Percentiles rank a stretch among this genome's conserved stretches.
Evolutionary conservation across 2,797 vertebrate genomes (phyloP).

Genomic region (Arnoldichthys spilopterus): DNA sequence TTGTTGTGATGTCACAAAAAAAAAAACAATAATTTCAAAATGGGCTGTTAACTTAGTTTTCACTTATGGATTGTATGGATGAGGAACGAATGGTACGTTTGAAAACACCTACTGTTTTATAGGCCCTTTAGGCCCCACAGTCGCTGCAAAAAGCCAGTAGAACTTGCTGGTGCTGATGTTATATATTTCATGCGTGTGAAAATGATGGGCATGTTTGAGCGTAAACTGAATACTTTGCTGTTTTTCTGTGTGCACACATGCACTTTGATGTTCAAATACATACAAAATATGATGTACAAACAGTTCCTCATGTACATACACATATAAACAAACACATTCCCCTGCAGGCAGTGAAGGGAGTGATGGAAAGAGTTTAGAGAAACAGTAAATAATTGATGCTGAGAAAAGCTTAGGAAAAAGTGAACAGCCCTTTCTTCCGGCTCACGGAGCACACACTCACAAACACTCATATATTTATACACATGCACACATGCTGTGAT

Average conservation of each 20-base stretch:
- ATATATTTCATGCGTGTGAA: neutral
- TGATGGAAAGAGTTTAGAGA: neutral
- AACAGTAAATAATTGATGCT: constrained; percentile 11
- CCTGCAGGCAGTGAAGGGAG: neutral
- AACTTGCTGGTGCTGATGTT: neutral
- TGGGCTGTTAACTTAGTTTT: too few relatives aligned
- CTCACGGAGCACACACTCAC: neutral
- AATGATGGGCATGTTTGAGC: neutral
- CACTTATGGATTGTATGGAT: too few relatives aligned
- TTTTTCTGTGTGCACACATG: neutral
- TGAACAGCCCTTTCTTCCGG: constrained; percentile 25
- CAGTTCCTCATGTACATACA: constrained; percentile 4
- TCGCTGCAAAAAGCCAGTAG: neutral
- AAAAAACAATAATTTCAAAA: too few relatives aligned
- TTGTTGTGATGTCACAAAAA: too few relatives aligned
- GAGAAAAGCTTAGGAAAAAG: neutral
- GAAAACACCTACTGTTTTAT: neutral
- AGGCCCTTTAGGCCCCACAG: neutral
- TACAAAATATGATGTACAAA: constrained; percentile 13
- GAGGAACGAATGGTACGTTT: too few relatives aligned
- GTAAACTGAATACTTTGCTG: neutral
- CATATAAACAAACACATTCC: constrained; percentile 10
- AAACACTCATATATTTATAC: neutral
- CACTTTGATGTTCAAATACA: neutral
- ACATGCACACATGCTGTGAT: constrained; percentile 4